Evolutionary conservation across 2,797 vertebrate species (phyloP).

Genomic region (Gymnodraco acuticeps): DNA sequence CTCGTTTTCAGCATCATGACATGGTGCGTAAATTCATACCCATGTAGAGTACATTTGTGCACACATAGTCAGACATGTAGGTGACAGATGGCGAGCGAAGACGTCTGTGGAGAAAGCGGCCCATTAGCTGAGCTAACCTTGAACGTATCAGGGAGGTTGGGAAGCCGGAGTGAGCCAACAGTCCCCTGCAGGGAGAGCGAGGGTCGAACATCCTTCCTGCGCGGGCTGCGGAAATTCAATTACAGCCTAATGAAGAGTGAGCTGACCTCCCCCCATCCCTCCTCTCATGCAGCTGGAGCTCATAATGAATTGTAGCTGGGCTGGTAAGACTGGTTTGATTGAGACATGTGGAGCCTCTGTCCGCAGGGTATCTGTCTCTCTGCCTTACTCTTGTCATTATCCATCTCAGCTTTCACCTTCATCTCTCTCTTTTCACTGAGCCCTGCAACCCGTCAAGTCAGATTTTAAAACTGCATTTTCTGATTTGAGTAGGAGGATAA

Average conservation of each 20-base stretch:
- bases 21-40: background rate
- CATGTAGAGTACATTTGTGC: slow-evolving; percentile 11
- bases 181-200: slow-evolving; percentile 58
- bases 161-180: slow-evolving; percentile 49
- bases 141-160: slow-evolving; percentile 54
- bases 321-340: slow-evolving; percentile 24
- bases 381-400: background rate
- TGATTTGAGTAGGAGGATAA: background rate
- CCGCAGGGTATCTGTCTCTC: background rate
- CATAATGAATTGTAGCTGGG: slow-evolving; percentile 49
- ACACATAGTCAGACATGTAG: slow-evolving; percentile 39
- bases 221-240: slow-evolving; percentile 72
- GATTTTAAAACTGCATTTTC: background rate
- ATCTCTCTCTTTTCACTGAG: background rate
- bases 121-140: slow-evolving; percentile 73
- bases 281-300: slow-evolving; percentile 46
- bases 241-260: slow-evolving; percentile 78
- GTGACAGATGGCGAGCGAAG: slow-evolving; percentile 53
- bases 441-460: background rate
- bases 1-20: slow-evolving; percentile 2
- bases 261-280: slow-evolving; percentile 52
- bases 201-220: slow-evolving; percentile 61
- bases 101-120: slow-evolving; percentile 42
- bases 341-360: background rate
- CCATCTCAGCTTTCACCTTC: background rate